Evolutionary conservation across 2,797 vertebrate genomes (phyloP), one percentile per base, ranked within the genome.

Genomic region (Uromys caudimaculatus): DNA sequence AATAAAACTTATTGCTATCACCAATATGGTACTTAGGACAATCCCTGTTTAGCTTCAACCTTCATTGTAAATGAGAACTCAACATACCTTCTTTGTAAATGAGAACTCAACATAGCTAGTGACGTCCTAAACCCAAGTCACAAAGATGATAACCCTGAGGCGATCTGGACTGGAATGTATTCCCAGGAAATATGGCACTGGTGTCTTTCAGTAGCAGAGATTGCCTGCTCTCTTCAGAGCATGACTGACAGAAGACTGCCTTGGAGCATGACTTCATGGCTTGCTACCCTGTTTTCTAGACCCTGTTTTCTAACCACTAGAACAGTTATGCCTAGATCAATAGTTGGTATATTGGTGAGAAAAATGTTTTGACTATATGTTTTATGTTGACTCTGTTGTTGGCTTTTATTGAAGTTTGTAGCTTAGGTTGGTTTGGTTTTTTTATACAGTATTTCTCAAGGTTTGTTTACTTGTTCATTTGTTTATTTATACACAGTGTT

Each of bases 241-340:
- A 14, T 89, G 92, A 95, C 13, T 62, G 75, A 90, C 60, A 96
- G 24, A 89, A 88, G 29, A 69, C 29, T 76, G 4, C 82, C 90
- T 93, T 95, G 56, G 58, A 92, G 23, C 35, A 75, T 84, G 64
- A 41, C 6, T 95, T 23, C 67, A 44, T 87, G 54, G 38, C 27
- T 94, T 60, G 23, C 38, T 94, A 71, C 56, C 44, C 35, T 90
- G 14, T 92, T 95, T 90, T 96, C 81, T 96, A 50, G n/a, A 71
- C 56, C 44, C 35, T 90, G 14, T 92, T 95, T 90, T 96, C 81
- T 96, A 50, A 91, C 7, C 93, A 29, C 52, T n/a, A 91, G 69
- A 47, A 91, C 47, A 88, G 23, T 89, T 81, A 47, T 60, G 69
- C 54, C 17, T 86, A 62, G 21, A 21, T 95, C 71, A 88, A 32